Percentiles rank a stretch among this genome's conserved stretches.
These are phyloP conservation scores for Argyresthia albistria DNA, from an alignment of 2,888 invertebrate species.

Conservation along the genomic window DNA sequence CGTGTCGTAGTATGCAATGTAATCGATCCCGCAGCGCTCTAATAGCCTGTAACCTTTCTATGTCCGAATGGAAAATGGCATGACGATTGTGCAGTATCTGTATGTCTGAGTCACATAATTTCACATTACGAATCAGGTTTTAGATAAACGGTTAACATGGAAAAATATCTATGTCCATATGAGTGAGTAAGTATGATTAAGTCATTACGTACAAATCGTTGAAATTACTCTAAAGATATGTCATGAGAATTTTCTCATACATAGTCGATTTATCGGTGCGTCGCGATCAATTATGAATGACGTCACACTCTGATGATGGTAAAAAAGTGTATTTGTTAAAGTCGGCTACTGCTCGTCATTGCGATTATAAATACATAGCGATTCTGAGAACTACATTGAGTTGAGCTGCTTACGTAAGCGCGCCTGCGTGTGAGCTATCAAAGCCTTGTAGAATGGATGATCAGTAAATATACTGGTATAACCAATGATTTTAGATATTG, in stretches of 20 bases:
- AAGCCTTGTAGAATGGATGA: slow-evolving; percentile 3
- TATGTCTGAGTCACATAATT: too few relatives aligned
- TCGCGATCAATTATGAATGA: slow-evolving; percentile 26
- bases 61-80: too few relatives aligned
- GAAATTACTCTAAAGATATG: not conserved
- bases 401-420: slow-evolving; percentile 51
- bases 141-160: too few relatives aligned
- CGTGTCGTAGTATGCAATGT: too few relatives aligned
- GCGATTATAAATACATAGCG: slow-evolving; percentile 37
- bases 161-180: too few relatives aligned
- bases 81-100: too few relatives aligned
- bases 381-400: slow-evolving; percentile 43
- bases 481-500: too few relatives aligned
- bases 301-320: slow-evolving; percentile 34
- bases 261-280: not conserved
- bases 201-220: not conserved
- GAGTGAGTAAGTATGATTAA: not conserved
- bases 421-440: not conserved
- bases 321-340: slow-evolving; percentile 41
- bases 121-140: too few relatives aligned
- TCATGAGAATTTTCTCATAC: not conserved
- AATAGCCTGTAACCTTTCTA: too few relatives aligned
- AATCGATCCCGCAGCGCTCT: too few relatives aligned
- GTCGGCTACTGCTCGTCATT: slow-evolving; percentile 33
- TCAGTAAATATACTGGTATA: slow-evolving; percentile 1